These are phyloP conservation scores for Helleia helle DNA, from an alignment of 2,888 invertebrate species.

Conservation along the genomic window DNA sequence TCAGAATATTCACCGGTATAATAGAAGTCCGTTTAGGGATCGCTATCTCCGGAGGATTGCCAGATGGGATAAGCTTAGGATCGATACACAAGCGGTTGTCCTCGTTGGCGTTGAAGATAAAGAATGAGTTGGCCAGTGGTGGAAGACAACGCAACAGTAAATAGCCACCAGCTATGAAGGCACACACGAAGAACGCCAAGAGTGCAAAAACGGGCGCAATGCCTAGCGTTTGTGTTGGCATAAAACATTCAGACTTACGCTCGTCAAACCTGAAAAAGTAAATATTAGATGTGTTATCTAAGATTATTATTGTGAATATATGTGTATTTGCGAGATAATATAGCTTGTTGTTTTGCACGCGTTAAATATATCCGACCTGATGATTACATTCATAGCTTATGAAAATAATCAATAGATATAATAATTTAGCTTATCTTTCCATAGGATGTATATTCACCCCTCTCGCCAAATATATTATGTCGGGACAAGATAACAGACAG, in stretches of 20 bases:
- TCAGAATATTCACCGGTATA: slow-evolving; percentile 50
- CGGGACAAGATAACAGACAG: too few species aligned
- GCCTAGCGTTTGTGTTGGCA: slow-evolving; percentile 32
- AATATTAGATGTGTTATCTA: too few species aligned
- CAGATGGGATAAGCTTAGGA: slow-evolving; percentile 24
- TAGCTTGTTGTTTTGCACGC: too few species aligned
- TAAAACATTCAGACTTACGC: slow-evolving; percentile 38
- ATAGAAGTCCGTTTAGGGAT: slow-evolving; percentile 30
- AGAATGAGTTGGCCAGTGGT: slow-evolving; percentile 46
- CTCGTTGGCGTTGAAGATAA: slow-evolving; percentile 59
- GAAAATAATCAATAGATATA: too few species aligned
- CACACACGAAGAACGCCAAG: slow-evolving; percentile 32
- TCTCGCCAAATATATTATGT: too few species aligned
- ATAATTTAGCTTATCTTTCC: too few species aligned
- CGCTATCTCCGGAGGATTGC: slow-evolving; percentile 20
- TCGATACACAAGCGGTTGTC: slow-evolving; percentile 55
- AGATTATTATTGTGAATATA: too few species aligned
- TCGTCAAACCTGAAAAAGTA: slow-evolving; percentile 43
- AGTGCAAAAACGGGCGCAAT: slow-evolving; percentile 40
- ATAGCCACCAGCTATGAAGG: slow-evolving; percentile 38
- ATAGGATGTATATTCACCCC: too few species aligned
- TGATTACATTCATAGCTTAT: too few species aligned
- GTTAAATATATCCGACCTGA: too few species aligned
- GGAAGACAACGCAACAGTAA: slow-evolving; percentile 43
- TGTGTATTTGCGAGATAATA: too few species aligned